A percentile compares a stretch with the other conserved stretches of the same genome.
These are phyloP conservation scores for Mungos mungo DNA, from an alignment of 2,113 vertebrate species.

Conservation along the genomic window DNA sequence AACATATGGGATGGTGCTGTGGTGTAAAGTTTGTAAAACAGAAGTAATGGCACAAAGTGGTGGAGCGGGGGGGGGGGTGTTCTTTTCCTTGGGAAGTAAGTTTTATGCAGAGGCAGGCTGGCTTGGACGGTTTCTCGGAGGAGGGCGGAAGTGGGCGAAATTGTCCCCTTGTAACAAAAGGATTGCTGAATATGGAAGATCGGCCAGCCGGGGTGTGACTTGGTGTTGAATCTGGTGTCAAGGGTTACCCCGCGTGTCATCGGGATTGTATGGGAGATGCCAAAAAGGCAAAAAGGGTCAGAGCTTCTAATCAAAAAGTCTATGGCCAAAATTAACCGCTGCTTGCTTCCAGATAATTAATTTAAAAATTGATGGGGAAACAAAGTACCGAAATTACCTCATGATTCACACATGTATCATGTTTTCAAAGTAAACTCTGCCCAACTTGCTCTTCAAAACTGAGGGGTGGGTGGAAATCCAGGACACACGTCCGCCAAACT, in stretches of 20 bases:
- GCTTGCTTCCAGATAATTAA: constrained; percentile 95
- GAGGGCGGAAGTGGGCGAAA: constrained; percentile 71
- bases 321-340: constrained; percentile 95
- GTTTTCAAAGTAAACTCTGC: constrained; percentile 69
- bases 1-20: constrained; percentile 94
- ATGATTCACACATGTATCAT: constrained; percentile 72
- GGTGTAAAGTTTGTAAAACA: constrained; percentile 89
- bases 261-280: constrained; percentile 87
- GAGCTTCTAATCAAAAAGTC: constrained; percentile 93
- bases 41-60: constrained; percentile 81
- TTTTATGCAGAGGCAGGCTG: constrained; percentile 51
- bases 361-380: constrained; percentile 92
- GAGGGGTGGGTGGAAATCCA: neutral
- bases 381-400: constrained; percentile 83
- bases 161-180: constrained; percentile 84
- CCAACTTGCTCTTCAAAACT: neutral
- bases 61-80: neutral
- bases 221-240: constrained; percentile 94
- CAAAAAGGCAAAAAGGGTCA: constrained; percentile 90
- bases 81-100: constrained; percentile 65
- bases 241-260: constrained; percentile 89
- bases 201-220: constrained; percentile 85
- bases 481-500: rapidly evolving
- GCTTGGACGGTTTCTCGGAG: constrained; percentile 66
- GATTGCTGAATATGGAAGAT: constrained; percentile 88